Evolutionary conservation across 2,113 vertebrate genomes (phyloP).

Genomic region (Polypterus senegalus): DNA sequence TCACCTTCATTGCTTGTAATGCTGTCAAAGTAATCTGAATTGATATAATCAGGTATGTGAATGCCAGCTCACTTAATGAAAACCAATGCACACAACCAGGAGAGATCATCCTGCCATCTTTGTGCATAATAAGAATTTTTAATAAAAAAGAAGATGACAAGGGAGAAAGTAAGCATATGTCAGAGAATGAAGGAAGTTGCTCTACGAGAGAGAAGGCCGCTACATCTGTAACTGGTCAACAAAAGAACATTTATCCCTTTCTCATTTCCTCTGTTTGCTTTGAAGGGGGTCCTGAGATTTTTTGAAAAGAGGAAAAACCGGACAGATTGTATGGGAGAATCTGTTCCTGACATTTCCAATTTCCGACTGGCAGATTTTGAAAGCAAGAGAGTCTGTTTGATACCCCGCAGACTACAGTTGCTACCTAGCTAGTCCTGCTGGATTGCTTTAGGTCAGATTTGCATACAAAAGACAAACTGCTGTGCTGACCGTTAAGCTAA

Average conservation of each 20-base stretch:
- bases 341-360: constrained; percentile 25
- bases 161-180: background rate
- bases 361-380: constrained; percentile 22
- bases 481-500: constrained; percentile 43
- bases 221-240: background rate
- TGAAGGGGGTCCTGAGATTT: constrained; percentile 30
- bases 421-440: constrained; percentile 26
- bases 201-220: too few relatives aligned
- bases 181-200: background rate
- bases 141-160: constrained; percentile 14
- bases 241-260: background rate
- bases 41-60: constrained; percentile 48
- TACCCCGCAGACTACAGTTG: constrained; percentile 21
- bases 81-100: constrained; percentile 35
- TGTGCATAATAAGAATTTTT: constrained; percentile 16
- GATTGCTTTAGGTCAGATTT: constrained; percentile 48
- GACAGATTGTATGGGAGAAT: constrained; percentile 23
- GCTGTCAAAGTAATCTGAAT: constrained; percentile 52
- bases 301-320: constrained; percentile 32
- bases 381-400: constrained; percentile 18
- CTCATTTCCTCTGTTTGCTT: background rate
- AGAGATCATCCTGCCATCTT: constrained; percentile 35
- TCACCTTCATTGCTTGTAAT: constrained; percentile 49
- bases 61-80: constrained; percentile 48
- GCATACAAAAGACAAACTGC: constrained; percentile 52